A percentile compares a stretch with the other conserved stretches of the same genome.
Conservation (phyloP, 2,113 vertebrate genomes). For the Grammomys surdaster region DNA sequence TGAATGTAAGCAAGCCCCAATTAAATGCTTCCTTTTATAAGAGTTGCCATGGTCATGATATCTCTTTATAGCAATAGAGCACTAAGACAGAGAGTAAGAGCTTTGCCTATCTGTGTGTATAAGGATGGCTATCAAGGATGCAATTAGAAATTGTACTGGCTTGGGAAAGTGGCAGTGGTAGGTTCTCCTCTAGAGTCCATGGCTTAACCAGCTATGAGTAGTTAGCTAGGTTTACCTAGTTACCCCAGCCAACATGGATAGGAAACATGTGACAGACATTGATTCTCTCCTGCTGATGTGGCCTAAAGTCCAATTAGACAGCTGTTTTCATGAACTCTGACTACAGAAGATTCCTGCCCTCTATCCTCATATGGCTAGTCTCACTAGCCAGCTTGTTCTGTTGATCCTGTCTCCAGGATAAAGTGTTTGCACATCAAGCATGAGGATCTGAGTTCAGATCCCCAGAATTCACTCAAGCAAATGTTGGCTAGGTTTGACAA, state of each 20-base stretch:
- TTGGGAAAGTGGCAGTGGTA: neutral
- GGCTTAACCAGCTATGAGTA: neutral
- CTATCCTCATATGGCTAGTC: no score
- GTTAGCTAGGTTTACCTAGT: no score
- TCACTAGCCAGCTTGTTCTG: neutral
- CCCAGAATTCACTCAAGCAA: no score
- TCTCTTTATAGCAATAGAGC: neutral
- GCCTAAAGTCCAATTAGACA: neutral
- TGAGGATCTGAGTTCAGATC: no score
- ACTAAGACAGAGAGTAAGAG: neutral
- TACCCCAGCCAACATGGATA: no score
- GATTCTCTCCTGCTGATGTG: neutral
- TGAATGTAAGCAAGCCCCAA: neutral
- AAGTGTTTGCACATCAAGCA: no score
- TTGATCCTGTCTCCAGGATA: neutral
- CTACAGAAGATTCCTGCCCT: neutral
- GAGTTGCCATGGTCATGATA: neutral
- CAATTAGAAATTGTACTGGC: neutral
- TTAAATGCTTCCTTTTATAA: neutral
- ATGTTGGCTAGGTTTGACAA: no score
- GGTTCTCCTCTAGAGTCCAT: neutral
- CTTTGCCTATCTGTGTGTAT: neutral
- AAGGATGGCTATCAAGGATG: neutral
- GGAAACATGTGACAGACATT: no score
- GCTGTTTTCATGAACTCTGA: neutral